Base-by-base conservation (phyloP, 2,113 vertebrate species). In the Meriones unguiculatus region DNA sequence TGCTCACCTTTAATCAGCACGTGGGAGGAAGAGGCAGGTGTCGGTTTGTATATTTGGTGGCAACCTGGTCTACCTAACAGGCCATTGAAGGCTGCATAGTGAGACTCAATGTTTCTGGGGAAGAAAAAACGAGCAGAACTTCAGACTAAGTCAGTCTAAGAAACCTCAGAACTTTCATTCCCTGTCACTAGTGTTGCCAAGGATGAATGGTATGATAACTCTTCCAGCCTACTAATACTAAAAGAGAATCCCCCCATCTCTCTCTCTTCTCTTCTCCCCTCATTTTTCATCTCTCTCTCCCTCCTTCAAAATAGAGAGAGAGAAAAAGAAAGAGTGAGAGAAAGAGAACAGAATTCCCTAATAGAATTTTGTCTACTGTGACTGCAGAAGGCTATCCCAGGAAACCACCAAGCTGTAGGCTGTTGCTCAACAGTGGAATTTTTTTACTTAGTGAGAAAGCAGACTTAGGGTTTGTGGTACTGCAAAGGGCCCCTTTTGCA, bases 121-220 rank as follows among this genome's bases (percentile, higher is more conserved):
- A 32, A 70, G 54, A n/a, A 10, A 35, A 91, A 67, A 52, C 35
- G 25, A 38, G 7, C 52, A 67, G 50, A 25, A 64, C 52, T 32
- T 70, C 7, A 13, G 15, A 69, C 54, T 18, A 54, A 54, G 4
- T 18, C 28, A 30, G 14, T n/a, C 24, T 25, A 57, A 35, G 50
- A 32, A 50, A 50, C 8, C 10, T 50, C 4, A 8, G 7, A 18
- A 14, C 1, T 30, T 41, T 9, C 6, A 28, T 54, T 1, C 12
- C 0, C 0, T 18, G 1, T 2, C 25, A 70, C 1, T 0, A 0
- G 30, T 3, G 0, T 52, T 35, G 28, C 17, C 8, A 2, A 1
- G 10, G n/a, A 6, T 15, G 18, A 25, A 32, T 6, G 11, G 24
- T 30, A 91, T 38, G n/a, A 41, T 25, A 9, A 32, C 25, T 30